A percentile compares a stretch with the other conserved stretches of the same genome.
Conservation (phyloP, 2,113 vertebrate genomes). For the Anser brachyrhynchus region DNA sequence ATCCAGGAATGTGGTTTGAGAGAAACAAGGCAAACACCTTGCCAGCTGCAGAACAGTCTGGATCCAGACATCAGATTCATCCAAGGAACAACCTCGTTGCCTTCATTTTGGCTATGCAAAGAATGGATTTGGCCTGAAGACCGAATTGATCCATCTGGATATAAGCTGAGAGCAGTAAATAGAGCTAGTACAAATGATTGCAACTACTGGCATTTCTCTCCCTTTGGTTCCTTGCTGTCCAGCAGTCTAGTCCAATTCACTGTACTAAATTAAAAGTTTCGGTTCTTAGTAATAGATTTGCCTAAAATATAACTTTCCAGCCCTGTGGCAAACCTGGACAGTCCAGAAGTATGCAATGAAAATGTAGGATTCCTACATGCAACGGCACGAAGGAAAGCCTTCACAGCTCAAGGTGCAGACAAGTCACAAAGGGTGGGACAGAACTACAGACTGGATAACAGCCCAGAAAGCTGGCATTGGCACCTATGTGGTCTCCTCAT, state of each 20-base stretch:
- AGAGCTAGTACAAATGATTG: not conserved
- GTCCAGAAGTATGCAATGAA: not conserved
- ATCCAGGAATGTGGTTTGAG: not conserved
- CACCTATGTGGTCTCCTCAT: not conserved
- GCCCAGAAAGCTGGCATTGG: not conserved
- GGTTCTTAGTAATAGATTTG: not conserved
- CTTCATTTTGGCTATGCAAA: not conserved
- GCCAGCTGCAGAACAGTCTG: not conserved
- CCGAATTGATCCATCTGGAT: not conserved
- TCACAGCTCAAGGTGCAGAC: constrained; percentile 8
- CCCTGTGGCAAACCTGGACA: constrained; percentile 1
- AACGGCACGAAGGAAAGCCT: not conserved
- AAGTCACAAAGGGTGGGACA: not conserved
- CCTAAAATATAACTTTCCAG: not conserved
- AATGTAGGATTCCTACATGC: not conserved
- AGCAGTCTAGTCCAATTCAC: not conserved
- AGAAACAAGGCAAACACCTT: not conserved
- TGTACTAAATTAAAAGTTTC: not conserved
- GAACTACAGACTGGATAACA: not conserved
- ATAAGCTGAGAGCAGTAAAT: not conserved
- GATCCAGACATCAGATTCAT: not conserved
- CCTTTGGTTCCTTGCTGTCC: not conserved
- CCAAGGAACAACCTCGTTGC: not conserved
- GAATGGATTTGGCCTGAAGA: not conserved
- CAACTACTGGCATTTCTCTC: not conserved